These are phyloP conservation scores for Folsomia manolachei DNA, from an alignment of 2,888 invertebrate species.

Conservation along the genomic window DNA sequence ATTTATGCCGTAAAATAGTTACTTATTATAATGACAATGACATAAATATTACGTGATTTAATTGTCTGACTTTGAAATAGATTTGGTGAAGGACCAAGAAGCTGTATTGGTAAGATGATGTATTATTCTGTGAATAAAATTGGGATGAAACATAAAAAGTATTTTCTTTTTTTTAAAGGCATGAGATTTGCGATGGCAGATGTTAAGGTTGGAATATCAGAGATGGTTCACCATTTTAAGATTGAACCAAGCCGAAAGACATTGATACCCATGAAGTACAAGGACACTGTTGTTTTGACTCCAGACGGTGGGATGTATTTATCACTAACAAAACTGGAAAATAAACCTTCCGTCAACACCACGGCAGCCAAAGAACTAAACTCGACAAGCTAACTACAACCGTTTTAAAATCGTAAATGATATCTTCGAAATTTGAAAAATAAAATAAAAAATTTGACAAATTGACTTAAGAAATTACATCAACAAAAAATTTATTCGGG, in stretches of 20 bases:
- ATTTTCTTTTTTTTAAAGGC: slow-evolving; percentile 51
- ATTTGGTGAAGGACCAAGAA: background rate
- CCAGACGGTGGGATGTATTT: slow-evolving; percentile 13
- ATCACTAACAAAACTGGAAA: background rate
- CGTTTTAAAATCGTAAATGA: too few species aligned
- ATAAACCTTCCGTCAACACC: background rate
- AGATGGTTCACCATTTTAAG: slow-evolving; percentile 57
- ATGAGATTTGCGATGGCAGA: slow-evolving; percentile 59
- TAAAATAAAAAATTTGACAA: too few species aligned
- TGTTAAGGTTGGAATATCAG: slow-evolving; percentile 57
- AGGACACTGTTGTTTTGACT: background rate
- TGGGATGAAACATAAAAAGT: background rate
- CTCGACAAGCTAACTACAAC: background rate
- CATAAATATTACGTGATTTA: background rate
- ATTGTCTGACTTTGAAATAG: background rate
- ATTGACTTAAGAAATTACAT: too few species aligned
- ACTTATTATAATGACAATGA: background rate
- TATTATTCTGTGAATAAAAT: background rate
- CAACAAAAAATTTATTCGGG: too few species aligned
- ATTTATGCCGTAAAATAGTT: background rate
- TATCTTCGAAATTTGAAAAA: too few species aligned
- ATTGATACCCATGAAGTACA: slow-evolving; percentile 55
- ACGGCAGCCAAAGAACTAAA: background rate
- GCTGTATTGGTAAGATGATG: background rate
- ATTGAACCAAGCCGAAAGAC: slow-evolving; percentile 56